Percentiles rank a stretch among this genome's conserved stretches.
Conservation (phyloP, 2,888 invertebrate species). For the Diabrotica balteata region DNA sequence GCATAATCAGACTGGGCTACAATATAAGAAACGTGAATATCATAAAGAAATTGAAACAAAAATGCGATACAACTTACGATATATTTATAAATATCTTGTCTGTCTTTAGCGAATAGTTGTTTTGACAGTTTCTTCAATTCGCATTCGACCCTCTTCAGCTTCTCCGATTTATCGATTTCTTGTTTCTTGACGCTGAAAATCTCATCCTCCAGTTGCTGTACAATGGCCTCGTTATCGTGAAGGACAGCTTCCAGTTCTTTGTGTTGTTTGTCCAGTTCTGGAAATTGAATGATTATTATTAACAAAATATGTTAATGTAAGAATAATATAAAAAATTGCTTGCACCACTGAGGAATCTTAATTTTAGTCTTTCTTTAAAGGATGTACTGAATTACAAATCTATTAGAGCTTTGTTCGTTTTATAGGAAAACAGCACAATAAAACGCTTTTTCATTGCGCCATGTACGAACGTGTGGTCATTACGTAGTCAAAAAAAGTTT, state of each 20-base stretch:
- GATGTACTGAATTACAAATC: not conserved
- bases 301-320: no score
- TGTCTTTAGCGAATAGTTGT: constrained; percentile 54
- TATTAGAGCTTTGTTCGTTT: no score
- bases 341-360: not conserved
- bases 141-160: constrained; percentile 61
- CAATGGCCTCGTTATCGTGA: constrained; percentile 38
- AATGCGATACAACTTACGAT: constrained; percentile 44
- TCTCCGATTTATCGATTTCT: constrained; percentile 54
- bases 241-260: constrained; percentile 29
- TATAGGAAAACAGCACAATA: no score
- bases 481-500: no score
- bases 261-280: constrained; percentile 30
- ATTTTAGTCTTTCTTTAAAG: not conserved
- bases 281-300: constrained; percentile 4
- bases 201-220: constrained; percentile 47
- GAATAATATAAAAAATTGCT: not conserved
- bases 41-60: no score
- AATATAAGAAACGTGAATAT: no score
- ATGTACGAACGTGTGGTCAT: no score
- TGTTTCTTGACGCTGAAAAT: constrained; percentile 44
- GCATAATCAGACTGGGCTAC: no score
- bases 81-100: constrained; percentile 46
- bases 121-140: constrained; percentile 58
- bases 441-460: no score